phyloP scores from a whole-genome alignment of 2,888 invertebrate species.

The Epicampocera succincta region DNA sequence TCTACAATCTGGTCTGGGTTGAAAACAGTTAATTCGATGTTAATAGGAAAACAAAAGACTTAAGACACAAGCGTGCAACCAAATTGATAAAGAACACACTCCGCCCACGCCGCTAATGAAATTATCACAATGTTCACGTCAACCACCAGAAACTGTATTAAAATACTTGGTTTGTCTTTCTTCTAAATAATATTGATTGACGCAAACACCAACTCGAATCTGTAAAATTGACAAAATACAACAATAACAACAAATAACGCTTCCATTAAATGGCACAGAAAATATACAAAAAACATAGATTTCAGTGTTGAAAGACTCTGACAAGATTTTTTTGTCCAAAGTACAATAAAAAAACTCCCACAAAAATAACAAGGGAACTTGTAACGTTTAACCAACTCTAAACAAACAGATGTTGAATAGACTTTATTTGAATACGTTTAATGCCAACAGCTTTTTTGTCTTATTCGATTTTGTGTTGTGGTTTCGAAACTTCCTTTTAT shows the following conservation, averaged over 20 bases:
- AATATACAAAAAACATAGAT: constrained; percentile 11
- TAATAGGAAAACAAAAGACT: constrained; percentile 49
- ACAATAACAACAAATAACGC: constrained; percentile 36
- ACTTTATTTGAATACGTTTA: constrained; percentile 45
- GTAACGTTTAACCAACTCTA: background rate
- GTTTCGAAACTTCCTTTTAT: constrained; percentile 7
- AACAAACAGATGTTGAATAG: constrained; percentile 39
- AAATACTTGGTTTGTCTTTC: background rate
- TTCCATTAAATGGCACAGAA: constrained; percentile 34
- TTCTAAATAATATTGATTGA: constrained; percentile 49
- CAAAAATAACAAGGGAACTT: constrained; percentile 3
- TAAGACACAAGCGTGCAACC: constrained; percentile 39
- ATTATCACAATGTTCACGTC: constrained; percentile 41
- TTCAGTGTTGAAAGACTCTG: background rate
- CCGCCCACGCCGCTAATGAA: constrained; percentile 44
- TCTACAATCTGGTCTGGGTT: constrained; percentile 23
- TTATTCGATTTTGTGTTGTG: background rate
- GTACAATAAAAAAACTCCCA: background rate
- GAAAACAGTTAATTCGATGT: constrained; percentile 32
- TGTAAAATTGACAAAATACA: constrained; percentile 36
- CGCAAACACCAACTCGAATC: constrained; percentile 60
- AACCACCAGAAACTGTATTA: constrained; percentile 20
- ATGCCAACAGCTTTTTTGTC: background rate
- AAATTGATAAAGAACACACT: constrained; percentile 25
- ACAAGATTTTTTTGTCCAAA: constrained; percentile 26